phyloP scores from a whole-genome alignment of 2,888 invertebrate species.

The Criorhina ranunculi region DNA sequence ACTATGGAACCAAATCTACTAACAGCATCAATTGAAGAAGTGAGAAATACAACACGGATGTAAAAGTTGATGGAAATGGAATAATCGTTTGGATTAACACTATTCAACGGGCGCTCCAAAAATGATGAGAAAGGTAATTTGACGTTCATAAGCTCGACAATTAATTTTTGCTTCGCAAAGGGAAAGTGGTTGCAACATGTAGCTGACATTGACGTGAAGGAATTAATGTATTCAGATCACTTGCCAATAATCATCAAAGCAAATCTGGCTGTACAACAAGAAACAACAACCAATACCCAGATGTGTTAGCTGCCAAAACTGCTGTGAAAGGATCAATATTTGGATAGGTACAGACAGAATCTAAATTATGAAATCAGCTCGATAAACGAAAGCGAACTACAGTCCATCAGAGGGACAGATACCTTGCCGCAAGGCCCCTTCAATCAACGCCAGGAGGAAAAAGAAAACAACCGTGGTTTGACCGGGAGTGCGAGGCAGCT shows the following conservation, averaged over 20 bases:
- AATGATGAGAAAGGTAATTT: background rate
- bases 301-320: background rate
- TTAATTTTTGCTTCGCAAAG: background rate
- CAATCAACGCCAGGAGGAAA: background rate
- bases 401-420: conserved; percentile 2
- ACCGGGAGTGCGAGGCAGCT: background rate
- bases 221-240: background rate
- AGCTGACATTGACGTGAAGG: background rate
- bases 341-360: background rate
- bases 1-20: background rate
- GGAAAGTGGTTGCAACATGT: background rate
- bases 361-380: background rate
- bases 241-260: background rate
- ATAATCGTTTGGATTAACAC: background rate
- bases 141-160: background rate
- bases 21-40: background rate
- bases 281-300: background rate
- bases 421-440: background rate
- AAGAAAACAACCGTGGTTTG: background rate
- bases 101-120: background rate
- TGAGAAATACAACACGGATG: background rate
- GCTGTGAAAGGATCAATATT: background rate
- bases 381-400: background rate
- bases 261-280: background rate
- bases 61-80: background rate